These are phyloP conservation scores for Micronisus gabar DNA, from an alignment of 2,113 vertebrate genomes.

Conservation along the genomic window DNA sequence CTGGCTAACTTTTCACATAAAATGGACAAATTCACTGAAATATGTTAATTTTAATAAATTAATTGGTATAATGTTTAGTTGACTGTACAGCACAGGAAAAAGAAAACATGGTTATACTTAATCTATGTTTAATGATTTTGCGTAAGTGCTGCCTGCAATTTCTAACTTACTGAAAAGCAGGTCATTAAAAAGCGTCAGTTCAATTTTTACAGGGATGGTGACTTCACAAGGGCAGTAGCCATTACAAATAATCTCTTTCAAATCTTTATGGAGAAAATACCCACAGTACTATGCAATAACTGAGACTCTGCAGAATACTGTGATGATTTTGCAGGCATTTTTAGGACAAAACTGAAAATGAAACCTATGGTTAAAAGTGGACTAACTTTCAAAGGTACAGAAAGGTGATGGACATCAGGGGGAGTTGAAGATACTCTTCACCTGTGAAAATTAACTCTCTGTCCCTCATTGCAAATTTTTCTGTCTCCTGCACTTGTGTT, in stretches of 20 bases:
- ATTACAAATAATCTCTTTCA: constrained; percentile 42
- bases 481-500: background rate
- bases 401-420: background rate
- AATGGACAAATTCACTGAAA: constrained; percentile 45
- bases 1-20: constrained; percentile 29
- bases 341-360: background rate
- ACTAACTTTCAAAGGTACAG: background rate
- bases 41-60: constrained; percentile 53
- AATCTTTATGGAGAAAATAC: constrained; percentile 43
- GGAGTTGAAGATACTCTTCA: background rate
- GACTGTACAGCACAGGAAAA: constrained; percentile 40
- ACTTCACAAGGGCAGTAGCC: constrained; percentile 53
- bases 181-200: constrained; percentile 66
- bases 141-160: constrained; percentile 60
- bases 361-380: background rate
- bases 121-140: constrained; percentile 71
- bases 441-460: background rate
- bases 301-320: background rate
- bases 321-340: background rate
- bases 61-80: constrained; percentile 48
- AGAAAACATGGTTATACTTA: constrained; percentile 75
- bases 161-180: constrained; percentile 49
- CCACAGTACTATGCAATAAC: background rate
- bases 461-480: background rate
- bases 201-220: constrained; percentile 51